Evolutionary conservation across 2,888 invertebrate genomes (phyloP), one percentile per base, ranked within the genome.

Genomic region (Tromatobia lineatoria): DNA sequence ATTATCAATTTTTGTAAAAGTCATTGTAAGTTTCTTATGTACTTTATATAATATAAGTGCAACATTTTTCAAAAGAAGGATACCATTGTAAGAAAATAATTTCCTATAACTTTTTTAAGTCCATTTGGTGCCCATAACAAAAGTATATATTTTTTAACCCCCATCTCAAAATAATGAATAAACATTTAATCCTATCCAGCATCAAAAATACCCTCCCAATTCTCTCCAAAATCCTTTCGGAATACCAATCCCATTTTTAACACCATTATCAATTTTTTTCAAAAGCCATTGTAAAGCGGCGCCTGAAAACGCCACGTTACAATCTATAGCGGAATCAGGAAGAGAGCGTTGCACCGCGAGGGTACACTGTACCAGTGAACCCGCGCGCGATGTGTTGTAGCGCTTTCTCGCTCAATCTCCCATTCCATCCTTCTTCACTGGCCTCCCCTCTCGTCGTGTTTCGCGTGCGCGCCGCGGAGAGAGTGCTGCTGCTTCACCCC

Each of bases 321-420:
- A 64, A 80, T 70, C 67, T 84, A 85, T 85, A 89, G 88, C 89
- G 91, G 90, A 91, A 92, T 91, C 90, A 92, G 92, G 91, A 91
- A 92, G 92, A 92, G 92, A 92, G 89, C 92, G 91, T 93, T 92
- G 93, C 90, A 92, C 91, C 88, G 90, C 89, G 90, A 92, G 92
- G 91, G 92, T 93, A 93, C 92, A 92, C 89, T 93, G 92, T 93
- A 92, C 92, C 91, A 93, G 92, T 93, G 92, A 93, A 93, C 93
- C 91, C 92, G 90, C 88, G 88, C 86, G 88, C 85, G 88, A 79
- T 81, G 88, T 80, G 87, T 87, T 84, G 81, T 81, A 84, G 77
- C 76, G 75, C 73, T 74, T 47, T 71, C 86, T 80, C 83, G 23
- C 76, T 81, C 81, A 45, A 20, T 45, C 85, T 73, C 52, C 54